These are phyloP conservation scores for Melopsittacus undulatus DNA, from an alignment of 2,797 vertebrate species.

Conservation along the genomic window DNA sequence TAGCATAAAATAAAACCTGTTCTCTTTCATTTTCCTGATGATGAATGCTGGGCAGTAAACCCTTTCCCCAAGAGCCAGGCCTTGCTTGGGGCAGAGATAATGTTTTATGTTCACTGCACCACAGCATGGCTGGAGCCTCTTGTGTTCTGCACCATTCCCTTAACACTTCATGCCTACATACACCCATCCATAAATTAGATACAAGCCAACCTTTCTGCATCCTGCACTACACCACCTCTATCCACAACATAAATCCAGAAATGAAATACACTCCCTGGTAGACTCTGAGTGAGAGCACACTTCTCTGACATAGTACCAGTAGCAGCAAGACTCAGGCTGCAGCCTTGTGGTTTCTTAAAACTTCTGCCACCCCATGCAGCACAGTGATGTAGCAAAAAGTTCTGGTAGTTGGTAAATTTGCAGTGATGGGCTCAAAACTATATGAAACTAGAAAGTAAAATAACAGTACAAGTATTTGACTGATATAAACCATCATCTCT, in stretches of 20 bases:
- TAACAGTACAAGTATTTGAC: neutral
- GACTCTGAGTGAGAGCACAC: neutral
- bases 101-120: neutral
- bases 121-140: neutral
- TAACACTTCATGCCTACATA: neutral
- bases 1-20: constrained; percentile 25
- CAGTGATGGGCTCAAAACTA: neutral
- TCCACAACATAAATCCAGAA: neutral
- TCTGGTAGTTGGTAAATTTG: neutral
- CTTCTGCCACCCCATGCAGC: neutral
- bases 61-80: neutral
- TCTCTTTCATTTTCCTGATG: constrained; percentile 24
- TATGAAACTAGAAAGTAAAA: neutral
- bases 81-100: neutral
- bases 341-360: neutral
- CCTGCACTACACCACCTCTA: neutral
- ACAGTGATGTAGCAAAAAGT: neutral
- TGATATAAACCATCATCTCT: neutral
- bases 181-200: neutral
- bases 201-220: neutral
- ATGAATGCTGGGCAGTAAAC: constrained; percentile 28
- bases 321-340: neutral
- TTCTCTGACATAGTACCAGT: neutral
- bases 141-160: neutral
- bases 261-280: neutral